Evolutionary conservation across 2,888 invertebrate species (phyloP).

Genomic region (Agelastica alni): DNA sequence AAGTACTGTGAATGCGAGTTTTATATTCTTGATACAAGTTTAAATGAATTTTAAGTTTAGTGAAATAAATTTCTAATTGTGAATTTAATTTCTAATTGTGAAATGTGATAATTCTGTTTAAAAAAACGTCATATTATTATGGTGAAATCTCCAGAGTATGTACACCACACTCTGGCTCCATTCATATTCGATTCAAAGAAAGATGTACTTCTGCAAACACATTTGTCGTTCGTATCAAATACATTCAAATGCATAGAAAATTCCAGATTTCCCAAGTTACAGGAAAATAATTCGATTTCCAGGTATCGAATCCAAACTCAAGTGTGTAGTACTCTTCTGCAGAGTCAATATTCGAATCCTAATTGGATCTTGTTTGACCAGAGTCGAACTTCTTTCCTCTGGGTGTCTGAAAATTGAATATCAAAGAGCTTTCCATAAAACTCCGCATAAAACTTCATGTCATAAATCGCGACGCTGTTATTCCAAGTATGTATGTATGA

Average conservation of each 20-base stretch:
- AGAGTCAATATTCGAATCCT: slow-evolving; percentile 23
- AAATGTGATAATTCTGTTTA: neutral
- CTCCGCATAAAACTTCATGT: too few species aligned
- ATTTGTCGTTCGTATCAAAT: slow-evolving; percentile 20
- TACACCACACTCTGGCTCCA: too few species aligned
- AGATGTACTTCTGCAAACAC: slow-evolving; percentile 1
- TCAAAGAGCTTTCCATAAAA: neutral
- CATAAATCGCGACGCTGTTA: too few species aligned
- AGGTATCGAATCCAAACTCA: slow-evolving; percentile 21
- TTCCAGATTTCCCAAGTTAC: slow-evolving; percentile 25
- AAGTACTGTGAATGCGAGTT: too few species aligned
- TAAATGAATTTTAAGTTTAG: too few species aligned
- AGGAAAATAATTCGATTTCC: slow-evolving; percentile 28
- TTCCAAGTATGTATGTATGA: too few species aligned
- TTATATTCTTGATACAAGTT: too few species aligned
- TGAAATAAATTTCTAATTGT: too few species aligned
- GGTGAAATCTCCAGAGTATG: too few species aligned
- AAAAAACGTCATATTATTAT: too few species aligned
- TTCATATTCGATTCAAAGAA: slow-evolving; percentile 17
- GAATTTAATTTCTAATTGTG: neutral
- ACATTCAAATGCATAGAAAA: slow-evolving; percentile 23
- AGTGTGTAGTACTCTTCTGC: slow-evolving; percentile 10
- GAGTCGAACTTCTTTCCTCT: neutral
- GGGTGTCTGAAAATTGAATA: neutral
- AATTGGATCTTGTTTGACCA: slow-evolving; percentile 22